phyloP scores from a whole-genome alignment of 2,888 invertebrate species.

The Drosophila aldrichi region DNA sequence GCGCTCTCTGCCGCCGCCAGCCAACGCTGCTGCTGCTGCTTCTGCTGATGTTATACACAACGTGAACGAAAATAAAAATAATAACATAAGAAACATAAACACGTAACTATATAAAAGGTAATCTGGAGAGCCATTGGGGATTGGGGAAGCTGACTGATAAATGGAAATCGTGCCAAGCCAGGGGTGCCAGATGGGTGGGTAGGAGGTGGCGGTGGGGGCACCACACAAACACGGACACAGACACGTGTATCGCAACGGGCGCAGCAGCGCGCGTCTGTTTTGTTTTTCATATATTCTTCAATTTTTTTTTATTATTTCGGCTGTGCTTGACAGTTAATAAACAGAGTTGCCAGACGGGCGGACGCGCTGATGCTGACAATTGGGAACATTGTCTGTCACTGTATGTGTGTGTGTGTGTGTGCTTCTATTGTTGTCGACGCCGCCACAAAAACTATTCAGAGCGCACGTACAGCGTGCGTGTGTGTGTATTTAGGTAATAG shows the following conservation, averaged over 20 bases:
- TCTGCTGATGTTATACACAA: slow-evolving; percentile 32
- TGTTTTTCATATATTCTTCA: slow-evolving; percentile 14
- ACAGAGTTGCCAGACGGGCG: slow-evolving; percentile 62
- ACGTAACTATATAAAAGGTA: slow-evolving; percentile 75
- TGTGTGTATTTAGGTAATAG: slow-evolving; percentile 69
- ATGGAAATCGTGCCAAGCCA: slow-evolving; percentile 41
- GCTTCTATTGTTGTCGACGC: slow-evolving; percentile 59
- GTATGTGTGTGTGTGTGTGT: slow-evolving; percentile 6
- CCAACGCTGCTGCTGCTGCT: not conserved
- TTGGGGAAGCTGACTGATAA: slow-evolving; percentile 56
- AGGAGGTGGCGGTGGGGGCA: not conserved
- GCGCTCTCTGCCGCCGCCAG: not conserved
- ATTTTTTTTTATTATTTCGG: not conserved
- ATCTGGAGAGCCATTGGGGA: slow-evolving; percentile 39
- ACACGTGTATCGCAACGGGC: slow-evolving; percentile 29
- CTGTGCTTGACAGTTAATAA: slow-evolving; percentile 63
- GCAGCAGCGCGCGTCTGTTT: slow-evolving; percentile 31
- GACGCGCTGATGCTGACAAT: slow-evolving; percentile 56
- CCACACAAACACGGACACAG: not conserved
- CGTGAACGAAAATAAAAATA: slow-evolving; percentile 68
- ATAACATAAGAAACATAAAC: slow-evolving; percentile 76
- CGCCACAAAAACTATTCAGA: slow-evolving; percentile 60
- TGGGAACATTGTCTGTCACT: slow-evolving; percentile 33
- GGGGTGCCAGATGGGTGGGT: not conserved
- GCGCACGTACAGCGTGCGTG: slow-evolving; percentile 39